Conservation (phyloP, 2,888 invertebrate species). For the Conchocele bisecta region DNA sequence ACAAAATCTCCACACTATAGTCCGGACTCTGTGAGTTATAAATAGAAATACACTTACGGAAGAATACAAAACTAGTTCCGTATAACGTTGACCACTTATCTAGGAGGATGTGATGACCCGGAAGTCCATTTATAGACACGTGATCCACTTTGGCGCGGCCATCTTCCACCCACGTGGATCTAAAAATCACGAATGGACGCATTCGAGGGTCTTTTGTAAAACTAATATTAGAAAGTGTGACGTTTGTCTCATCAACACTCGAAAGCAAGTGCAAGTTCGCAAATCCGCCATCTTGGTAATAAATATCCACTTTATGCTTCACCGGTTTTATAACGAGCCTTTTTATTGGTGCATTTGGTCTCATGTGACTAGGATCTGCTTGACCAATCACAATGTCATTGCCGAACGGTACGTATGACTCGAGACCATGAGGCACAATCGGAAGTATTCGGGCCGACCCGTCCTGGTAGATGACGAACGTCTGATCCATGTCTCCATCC, state of each 20-base stretch:
- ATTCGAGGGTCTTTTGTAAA: slow-evolving; percentile 18
- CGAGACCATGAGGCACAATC: slow-evolving; percentile 43
- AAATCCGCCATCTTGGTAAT: slow-evolving; percentile 49
- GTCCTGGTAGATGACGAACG: slow-evolving; percentile 52
- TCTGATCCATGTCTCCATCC: slow-evolving; percentile 47
- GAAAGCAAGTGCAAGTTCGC: slow-evolving; percentile 37
- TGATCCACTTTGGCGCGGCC: slow-evolving; percentile 61
- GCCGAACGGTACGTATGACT: slow-evolving; percentile 56
- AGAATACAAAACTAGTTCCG: slow-evolving; percentile 57
- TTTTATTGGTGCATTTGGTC: slow-evolving; percentile 47
- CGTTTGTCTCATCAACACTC: slow-evolving; percentile 37
- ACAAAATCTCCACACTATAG: slow-evolving; percentile 29
- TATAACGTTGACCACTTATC: slow-evolving; percentile 39
- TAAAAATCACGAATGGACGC: slow-evolving; percentile 50
- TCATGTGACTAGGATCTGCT: slow-evolving; percentile 28
- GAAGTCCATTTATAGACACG: slow-evolving; percentile 53
- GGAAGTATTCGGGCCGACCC: slow-evolving; percentile 53
- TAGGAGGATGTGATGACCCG: slow-evolving; percentile 40
- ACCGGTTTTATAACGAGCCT: slow-evolving; percentile 51
- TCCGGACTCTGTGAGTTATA: slow-evolving; percentile 59
- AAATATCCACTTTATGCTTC: slow-evolving; percentile 23
- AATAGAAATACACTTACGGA: slow-evolving; percentile 51
- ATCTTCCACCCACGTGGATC: slow-evolving; percentile 63
- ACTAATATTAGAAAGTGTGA: slow-evolving; percentile 27
- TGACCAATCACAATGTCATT: slow-evolving; percentile 58